Base-by-base conservation (phyloP, 1,140 invertebrate species). In the Melanaphis sacchari region DNA sequence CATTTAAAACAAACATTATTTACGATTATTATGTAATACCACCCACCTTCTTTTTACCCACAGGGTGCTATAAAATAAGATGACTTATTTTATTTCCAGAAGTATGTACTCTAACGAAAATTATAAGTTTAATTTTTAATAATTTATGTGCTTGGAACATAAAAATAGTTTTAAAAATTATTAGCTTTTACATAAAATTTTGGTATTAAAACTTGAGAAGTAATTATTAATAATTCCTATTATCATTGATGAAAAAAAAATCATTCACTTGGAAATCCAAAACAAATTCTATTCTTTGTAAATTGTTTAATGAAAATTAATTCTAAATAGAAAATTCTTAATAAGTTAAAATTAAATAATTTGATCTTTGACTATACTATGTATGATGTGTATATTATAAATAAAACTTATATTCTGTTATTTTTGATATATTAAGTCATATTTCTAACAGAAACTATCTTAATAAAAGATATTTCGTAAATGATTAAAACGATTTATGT, bases 1-100 rank as follows among this genome's bases (percentile, higher is more conserved):
- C 41, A 90, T 90, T 59, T 59, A 90, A 89, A 90, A 90, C 36
- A 40, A 90, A 59, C 52, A 40, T 36, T 90, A 90, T 54, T 59
- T 90, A 59, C 38, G 88, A 46, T 21, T n/a, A 38, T 38, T 40
- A 54, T 40, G 31, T 38, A 88, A 22, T 49, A 36, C 36, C 8
- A 36, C 36, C 8, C 22, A 43, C 41, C 41, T 88, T 18, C 46
- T 15, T 90, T 26, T 38, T 89, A 59, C 24, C 52, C 88, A 59
- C 52, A 40, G 88, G 88, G 52, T 59, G 26, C 52, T 59, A 90
- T 59, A n/a, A 90, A 90, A 54, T 87, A 46, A 46, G 43, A 87
- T 7, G n/a, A 90, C 49, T 38, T 36, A 54, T 90, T 90, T 54
- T 90, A 90, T 90, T 36, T 54, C n/a, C 15, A 40, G 59, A 54